Evolutionary conservation across 1,140 invertebrate species (phyloP), one percentile per base, ranked within the genome.

Genomic region (Marisa cornuarietis): DNA sequence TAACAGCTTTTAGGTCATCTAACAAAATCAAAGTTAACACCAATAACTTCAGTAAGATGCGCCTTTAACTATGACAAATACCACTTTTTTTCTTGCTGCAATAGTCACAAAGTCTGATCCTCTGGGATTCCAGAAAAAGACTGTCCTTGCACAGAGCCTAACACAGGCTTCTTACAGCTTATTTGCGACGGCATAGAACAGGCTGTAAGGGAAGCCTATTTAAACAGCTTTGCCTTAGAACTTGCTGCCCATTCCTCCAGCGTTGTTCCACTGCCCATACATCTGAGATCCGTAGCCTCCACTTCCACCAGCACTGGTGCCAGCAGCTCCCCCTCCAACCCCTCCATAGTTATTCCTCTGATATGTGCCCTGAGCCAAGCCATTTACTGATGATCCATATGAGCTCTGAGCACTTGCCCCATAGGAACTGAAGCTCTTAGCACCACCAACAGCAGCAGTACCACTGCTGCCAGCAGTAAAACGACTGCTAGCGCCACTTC

Each of bases 381-480:
- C 75, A 54, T 68, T 68, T n/a, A 68, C 54, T 58, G 54, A 51
- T 42, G 75, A 77, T 11, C 65, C 63, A 65, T 54, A 68, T 6
- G 24, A 65, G 31, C 74, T 65, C 61, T 42, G 24, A 11, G 63
- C 58, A 20, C 65, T 63, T 58, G 54, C 16, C 16, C 62, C 42
- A 52, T 24, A 24, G 11, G 61, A 16, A 76, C 71, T 73, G 74
- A 66, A 79, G 54, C 76, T 54, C 20, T 78, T 77, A 66, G 51
- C 72, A 78, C 80, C 77, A 61, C 80, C 61, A n/a, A 73, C 18
- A 24, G 76, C 79, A 54, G 77, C 68, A 52, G 76, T 20, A 52
- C 72, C 73, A 69, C 76, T 42, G 31, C 31, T 42, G 31, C 31
- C 31, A 42, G 31, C 31, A 42, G 31, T 42, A 42, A 42, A 71